Conservation (phyloP, 2,888 invertebrate genomes). For the Spilarctia lutea region DNA sequence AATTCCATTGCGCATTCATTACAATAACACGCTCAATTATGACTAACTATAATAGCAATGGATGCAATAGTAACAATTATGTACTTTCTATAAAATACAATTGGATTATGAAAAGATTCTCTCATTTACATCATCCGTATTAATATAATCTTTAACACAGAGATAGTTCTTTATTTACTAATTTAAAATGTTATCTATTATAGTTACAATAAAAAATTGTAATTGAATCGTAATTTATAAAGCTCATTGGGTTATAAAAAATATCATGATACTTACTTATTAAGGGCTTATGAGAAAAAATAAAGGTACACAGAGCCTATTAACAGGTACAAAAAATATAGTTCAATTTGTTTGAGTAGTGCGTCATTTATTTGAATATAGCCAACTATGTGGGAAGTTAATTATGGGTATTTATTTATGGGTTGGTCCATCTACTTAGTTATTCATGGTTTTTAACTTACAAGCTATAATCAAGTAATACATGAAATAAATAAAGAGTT, state of each 20-base stretch:
- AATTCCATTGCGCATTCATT: constrained; percentile 7
- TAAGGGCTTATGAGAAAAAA: neutral
- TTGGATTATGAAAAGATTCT: constrained; percentile 32
- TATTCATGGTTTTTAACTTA: neutral
- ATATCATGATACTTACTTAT: neutral
- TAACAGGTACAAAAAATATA: neutral
- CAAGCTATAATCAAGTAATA: neutral
- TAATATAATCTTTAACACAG: neutral
- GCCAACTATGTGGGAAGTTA: neutral
- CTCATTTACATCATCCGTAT: constrained; percentile 38
- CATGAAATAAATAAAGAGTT: neutral
- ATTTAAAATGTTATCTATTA: neutral
- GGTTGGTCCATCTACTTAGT: neutral
- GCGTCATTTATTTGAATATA: neutral
- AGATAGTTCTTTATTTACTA: neutral
- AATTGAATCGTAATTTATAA: neutral
- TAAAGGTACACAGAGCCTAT: neutral
- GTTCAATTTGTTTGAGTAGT: neutral
- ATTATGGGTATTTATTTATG: neutral
- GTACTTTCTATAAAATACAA: neutral
- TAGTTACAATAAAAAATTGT: neutral
- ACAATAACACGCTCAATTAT: neutral
- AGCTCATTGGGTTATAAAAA: neutral
- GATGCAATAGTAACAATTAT: constrained; percentile 9
- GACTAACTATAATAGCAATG: constrained; percentile 11